Evolutionary conservation across 1,140 invertebrate genomes (phyloP).

Genomic region (Heliconius hewitsoni): DNA sequence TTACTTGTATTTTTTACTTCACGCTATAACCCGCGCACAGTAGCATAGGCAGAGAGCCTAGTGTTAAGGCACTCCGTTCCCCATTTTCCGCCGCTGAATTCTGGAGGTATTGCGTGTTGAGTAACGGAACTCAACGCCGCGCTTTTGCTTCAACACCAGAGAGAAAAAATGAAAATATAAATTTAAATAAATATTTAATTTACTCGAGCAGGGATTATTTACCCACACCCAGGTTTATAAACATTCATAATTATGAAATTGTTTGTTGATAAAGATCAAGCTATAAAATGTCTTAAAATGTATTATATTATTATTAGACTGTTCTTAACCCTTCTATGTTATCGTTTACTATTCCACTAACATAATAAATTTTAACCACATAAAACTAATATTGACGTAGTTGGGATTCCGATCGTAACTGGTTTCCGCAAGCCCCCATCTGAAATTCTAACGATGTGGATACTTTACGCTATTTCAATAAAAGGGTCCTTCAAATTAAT

Average conservation of each 20-base stretch:
- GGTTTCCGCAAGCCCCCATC: conserved; percentile 6
- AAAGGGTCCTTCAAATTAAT: neutral
- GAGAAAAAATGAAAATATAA: too few species aligned
- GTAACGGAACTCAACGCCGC: too few species aligned
- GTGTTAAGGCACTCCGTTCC: too few species aligned
- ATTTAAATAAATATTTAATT: too few species aligned
- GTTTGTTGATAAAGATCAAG: neutral
- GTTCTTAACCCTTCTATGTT: neutral
- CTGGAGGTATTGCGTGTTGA: too few species aligned
- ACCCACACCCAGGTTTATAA: too few species aligned
- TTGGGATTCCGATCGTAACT: conserved; percentile 25
- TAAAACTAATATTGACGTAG: conserved; percentile 29
- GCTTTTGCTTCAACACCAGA: too few species aligned
- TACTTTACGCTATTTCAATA: conserved; percentile 19
- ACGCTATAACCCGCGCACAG: too few species aligned
- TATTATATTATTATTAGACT: neutral
- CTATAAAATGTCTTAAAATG: neutral
- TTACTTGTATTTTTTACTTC: neutral
- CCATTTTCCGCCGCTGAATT: too few species aligned
- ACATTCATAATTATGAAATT: neutral
- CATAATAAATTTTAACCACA: conserved; percentile 24
- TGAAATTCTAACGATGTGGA: conserved; percentile 24
- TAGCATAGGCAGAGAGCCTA: too few species aligned
- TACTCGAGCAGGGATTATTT: too few species aligned
- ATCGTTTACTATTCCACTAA: neutral